Base-by-base conservation (phyloP, 2,797 vertebrate species). In the Mormyrops attenuatus region DNA sequence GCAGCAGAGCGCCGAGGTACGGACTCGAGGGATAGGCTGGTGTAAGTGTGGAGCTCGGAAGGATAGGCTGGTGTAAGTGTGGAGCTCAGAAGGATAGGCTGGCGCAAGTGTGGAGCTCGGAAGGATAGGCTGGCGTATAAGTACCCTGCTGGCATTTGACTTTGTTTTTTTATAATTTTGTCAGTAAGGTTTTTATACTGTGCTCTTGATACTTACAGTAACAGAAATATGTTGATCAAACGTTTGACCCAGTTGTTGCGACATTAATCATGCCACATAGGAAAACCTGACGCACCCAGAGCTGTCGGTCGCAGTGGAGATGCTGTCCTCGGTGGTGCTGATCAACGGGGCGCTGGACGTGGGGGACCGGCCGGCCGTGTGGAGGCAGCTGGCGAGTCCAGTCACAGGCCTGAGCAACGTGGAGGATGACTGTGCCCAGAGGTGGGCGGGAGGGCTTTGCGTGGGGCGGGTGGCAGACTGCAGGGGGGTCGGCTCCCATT, bases 291-390 rank as follows among this genome's bases (percentile, higher is more conserved):
- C 95, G 0, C 99, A 99, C 91, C 96, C 98, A 0, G 99, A 99
- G 92, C 95, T 99, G 84, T 95, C 97, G 0, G 98, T 99, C 60
- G 99, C 98, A 0, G 97, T 99, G 92, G 99, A 99, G 95, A 99
- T 99, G 99, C 94, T 99, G 92, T 99, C 99, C 0, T 97, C 98
- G 0, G 99, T 99, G 94, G 99, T 98, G 90, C 94, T 99, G 69
- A 99, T 99, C 93, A 99, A 99, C 57, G 95, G 96, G 91, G 98
- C 98, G 0, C 91, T 99, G 96, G 96, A 98, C 11, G 96, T 97
- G 0, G 97, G 98, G 0, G 97, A 99, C 95, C 91, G 96, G 88
- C 95, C 90, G 0, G 96, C 97, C 0, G 95, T 99, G 63, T 99
- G 97, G 97, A 98, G 96, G 85, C 98, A 98, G 89, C 94, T 99